Conservation (phyloP, 2,797 vertebrate genomes). For the Peromyscus melanophrys region DNA sequence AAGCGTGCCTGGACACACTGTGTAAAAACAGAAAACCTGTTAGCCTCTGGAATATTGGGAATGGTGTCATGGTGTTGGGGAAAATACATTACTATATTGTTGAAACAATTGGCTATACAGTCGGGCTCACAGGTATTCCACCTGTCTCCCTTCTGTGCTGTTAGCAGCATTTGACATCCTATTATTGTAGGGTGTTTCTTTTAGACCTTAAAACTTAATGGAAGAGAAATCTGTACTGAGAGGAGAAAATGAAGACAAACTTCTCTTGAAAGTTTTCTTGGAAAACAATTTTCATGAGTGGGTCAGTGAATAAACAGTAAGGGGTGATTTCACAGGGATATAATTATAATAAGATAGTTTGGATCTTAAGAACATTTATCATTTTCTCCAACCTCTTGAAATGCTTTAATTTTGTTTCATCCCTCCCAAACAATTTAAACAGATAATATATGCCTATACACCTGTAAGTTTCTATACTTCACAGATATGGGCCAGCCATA, state of each 20-base stretch:
- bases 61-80: neutral
- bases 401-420: neutral
- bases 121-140: neutral
- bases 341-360: neutral
- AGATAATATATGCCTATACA: neutral
- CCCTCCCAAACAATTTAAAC: neutral
- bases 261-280: slow-evolving; percentile 14
- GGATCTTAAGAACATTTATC: neutral
- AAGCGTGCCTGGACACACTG: slow-evolving; percentile 61
- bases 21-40: slow-evolving; percentile 10
- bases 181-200: neutral
- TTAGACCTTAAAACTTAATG: neutral
- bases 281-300: neutral
- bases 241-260: neutral
- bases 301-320: neutral
- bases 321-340: neutral
- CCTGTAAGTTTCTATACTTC: neutral
- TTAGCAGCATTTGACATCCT: neutral
- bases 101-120: neutral
- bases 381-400: neutral
- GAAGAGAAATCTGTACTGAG: neutral
- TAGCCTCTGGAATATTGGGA: slow-evolving; percentile 44
- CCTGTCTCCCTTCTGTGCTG: neutral
- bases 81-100: neutral
- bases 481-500: neutral